phyloP scores from a whole-genome alignment of 2,113 vertebrate genomes.

The Atrichornis clamosus region DNA sequence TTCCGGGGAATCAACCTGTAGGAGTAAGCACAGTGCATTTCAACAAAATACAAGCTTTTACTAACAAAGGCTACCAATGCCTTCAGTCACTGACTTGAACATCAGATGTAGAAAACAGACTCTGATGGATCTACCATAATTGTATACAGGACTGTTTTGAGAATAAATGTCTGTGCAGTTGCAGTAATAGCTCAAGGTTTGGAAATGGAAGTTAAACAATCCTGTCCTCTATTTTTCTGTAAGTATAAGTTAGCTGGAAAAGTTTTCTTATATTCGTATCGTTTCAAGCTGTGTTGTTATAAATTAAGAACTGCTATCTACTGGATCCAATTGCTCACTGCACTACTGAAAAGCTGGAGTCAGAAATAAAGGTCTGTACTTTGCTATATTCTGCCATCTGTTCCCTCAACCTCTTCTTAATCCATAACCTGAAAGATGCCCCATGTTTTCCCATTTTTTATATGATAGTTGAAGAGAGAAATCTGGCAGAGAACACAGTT shows the following conservation, averaged over 20 bases:
- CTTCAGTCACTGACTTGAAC: background rate
- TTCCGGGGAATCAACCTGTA: background rate
- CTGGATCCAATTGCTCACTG: background rate
- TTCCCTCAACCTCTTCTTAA: background rate
- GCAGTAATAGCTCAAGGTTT: background rate
- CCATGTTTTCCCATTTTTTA: background rate
- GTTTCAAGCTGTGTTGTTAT: background rate
- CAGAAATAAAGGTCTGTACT: background rate
- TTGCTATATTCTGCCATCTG: background rate
- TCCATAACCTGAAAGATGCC: background rate
- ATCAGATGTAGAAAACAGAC: background rate
- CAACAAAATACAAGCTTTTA: background rate
- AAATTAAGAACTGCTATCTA: background rate
- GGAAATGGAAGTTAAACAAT: background rate
- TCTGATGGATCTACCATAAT: background rate
- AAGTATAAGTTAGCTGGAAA: background rate
- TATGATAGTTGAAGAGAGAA: background rate
- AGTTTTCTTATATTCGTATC: background rate
- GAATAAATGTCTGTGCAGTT: background rate
- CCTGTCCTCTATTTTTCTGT: background rate
- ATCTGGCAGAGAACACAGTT: background rate
- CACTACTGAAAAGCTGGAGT: background rate
- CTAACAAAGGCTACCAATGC: background rate
- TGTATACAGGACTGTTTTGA: background rate
- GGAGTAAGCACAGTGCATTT: background rate